Evolutionary conservation across 2,888 invertebrate species (phyloP), one percentile per base, ranked within the genome.

Genomic region (Pachymerium ferrugineum): DNA sequence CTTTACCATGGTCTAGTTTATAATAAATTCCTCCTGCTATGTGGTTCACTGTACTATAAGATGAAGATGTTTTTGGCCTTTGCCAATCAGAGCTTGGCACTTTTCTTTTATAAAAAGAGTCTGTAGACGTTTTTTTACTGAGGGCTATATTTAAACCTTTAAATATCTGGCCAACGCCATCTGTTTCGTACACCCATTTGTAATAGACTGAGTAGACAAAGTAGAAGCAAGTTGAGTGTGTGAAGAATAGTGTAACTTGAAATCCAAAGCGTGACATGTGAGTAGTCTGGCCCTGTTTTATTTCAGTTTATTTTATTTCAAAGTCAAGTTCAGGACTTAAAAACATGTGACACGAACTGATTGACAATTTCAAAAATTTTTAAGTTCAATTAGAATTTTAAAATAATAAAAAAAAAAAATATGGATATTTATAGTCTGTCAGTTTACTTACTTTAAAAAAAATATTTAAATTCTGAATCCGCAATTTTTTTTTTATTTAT

Each of bases 201-300:
- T 22, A 54, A 54, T n/a, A 22, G 47, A 54, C 47, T 22, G 47
- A 54, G 47, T 54, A 54, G 47, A 54, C 47, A 54, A 54, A 54
- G n/a, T 19, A 19, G 47, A 1, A 54, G 47, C n/a, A n/a, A n/a
- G n/a, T n/a, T n/a, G n/a, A n/a, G n/a, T n/a, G n/a, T n/a, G n/a
- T n/a, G n/a, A n/a, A 54, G 22, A 5, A n/a, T 6, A 16, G 2
- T 54, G 4, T 42, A 16, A 12, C 42, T 14, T 42, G 42, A 42
- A 42, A 16, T 42, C 42, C n/a, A 10, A 4, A n/a, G n/a, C n/a
- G 14, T 54, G 47, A 54, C 47, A 54, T 54, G 47, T 54, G 47
- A 54, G 47, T 54, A 54, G 19, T 22, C n/a, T n/a, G n/a, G n/a
- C 19, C 10, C 1, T 22, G 47, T 16, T 54, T 5, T 16, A 54